A percentile compares a stretch with the other conserved stretches of the same genome.
Evolutionary conservation across 1,140 invertebrate genomes (phyloP).

Genomic region (Trypoxylus dichotomus): DNA sequence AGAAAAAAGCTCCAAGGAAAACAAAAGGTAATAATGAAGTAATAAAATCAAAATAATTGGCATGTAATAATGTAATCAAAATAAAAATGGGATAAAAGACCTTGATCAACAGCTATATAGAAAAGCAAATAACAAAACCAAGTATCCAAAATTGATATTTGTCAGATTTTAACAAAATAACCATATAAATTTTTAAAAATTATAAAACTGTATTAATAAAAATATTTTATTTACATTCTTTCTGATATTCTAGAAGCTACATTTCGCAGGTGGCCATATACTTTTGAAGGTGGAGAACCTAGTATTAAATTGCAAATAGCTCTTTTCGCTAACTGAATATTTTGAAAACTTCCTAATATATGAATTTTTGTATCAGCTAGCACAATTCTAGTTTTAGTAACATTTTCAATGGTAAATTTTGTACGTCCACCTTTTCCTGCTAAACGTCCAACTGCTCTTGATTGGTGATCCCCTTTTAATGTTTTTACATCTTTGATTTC

Average conservation of each 20-base stretch:
- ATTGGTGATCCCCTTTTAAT: conserved; percentile 93
- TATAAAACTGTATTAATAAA: conserved; percentile 13
- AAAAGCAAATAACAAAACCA: too few species aligned
- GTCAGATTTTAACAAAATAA: not conserved
- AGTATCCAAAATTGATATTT: not conserved
- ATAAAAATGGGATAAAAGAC: too few species aligned
- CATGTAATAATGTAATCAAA: too few species aligned
- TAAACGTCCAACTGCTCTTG: conserved; percentile 92
- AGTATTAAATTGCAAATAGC: conserved; percentile 98
- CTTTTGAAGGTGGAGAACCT: conserved; percentile 93
- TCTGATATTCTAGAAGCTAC: conserved; percentile 80
- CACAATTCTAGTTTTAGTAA: conserved; percentile 97
- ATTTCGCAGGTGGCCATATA: conserved; percentile 89
- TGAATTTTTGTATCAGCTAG: conserved; percentile 96
- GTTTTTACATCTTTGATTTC: conserved; percentile 97
- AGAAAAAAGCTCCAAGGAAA: too few species aligned
- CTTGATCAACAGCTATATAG: too few species aligned
- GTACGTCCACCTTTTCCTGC: conserved; percentile 97
- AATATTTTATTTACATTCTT: conserved; percentile 67
- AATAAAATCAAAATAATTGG: too few species aligned
- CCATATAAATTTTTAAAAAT: not conserved
- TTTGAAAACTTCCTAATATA: conserved; percentile 96
- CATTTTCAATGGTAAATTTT: conserved; percentile 99
- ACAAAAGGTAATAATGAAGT: too few species aligned
- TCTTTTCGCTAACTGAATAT: conserved; percentile 91